phyloP scores from a whole-genome alignment of 2,113 vertebrate genomes.

The Hemicordylus capensis region DNA sequence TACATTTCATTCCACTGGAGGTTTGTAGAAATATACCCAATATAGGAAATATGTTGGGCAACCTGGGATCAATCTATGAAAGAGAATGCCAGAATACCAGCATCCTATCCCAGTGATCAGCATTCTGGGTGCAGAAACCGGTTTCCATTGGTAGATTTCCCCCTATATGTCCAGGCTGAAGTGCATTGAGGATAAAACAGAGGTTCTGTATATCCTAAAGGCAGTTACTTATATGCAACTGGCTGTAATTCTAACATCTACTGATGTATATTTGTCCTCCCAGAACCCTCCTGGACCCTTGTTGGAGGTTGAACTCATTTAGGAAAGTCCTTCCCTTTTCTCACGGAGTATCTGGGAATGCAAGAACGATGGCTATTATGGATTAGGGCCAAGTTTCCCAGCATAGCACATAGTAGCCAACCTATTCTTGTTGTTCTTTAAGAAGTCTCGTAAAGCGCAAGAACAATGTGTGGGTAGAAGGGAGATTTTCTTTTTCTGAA shows the following conservation, averaged over 20 bases:
- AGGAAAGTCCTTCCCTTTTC: not conserved
- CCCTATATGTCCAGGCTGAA: not conserved
- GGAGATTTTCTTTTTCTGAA: constrained; percentile 5
- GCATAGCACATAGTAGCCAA: not conserved
- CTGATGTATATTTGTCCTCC: not conserved
- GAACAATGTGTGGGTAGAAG: constrained; percentile 24
- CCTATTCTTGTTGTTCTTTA: constrained; percentile 39
- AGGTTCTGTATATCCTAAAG: too few species aligned
- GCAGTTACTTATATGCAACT: too few species aligned
- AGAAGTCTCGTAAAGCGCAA: not conserved
- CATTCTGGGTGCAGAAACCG: not conserved
- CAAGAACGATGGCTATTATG: not conserved
- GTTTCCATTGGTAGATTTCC: not conserved
- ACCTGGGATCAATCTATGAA: constrained; percentile 38
- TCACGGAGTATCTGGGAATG: not conserved
- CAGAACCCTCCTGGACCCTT: not conserved
- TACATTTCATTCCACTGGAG: constrained; percentile 33
- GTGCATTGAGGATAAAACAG: not conserved
- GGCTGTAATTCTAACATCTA: not conserved
- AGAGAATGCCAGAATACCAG: constrained; percentile 29
- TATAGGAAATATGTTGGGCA: constrained; percentile 1
- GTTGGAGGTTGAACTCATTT: not conserved
- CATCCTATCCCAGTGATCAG: not conserved
- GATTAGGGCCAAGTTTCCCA: not conserved
- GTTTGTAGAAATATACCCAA: constrained; percentile 28